Conservation (phyloP, 2,888 invertebrate genomes). For the Lycaena phlaeas region DNA sequence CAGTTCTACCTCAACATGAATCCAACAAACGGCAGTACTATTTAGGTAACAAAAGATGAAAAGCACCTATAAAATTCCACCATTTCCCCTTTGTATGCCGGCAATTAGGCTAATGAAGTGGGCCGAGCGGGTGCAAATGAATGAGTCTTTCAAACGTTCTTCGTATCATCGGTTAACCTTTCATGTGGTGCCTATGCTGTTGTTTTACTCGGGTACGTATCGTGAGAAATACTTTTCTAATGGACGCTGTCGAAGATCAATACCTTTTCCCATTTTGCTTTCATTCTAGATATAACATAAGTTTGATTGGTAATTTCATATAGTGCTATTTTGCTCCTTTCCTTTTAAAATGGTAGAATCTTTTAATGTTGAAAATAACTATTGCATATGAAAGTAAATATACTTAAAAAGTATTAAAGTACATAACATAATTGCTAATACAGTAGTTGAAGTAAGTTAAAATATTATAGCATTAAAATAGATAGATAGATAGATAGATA, state of each 20-base stretch:
- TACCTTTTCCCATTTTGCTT: neutral
- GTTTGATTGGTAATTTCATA: too few relatives aligned
- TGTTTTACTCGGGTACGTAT: slow-evolving; percentile 43
- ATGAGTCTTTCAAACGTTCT: slow-evolving; percentile 50
- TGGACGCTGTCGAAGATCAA: slow-evolving; percentile 1
- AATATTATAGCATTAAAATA: too few relatives aligned
- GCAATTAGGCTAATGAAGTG: slow-evolving; percentile 71
- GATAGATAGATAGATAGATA: too few relatives aligned
- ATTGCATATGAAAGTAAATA: too few relatives aligned
- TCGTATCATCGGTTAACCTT: slow-evolving; percentile 57
- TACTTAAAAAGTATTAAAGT: too few relatives aligned
- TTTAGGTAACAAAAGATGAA: slow-evolving; percentile 52
- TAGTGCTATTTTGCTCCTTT: too few relatives aligned
- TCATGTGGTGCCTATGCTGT: slow-evolving; percentile 67
- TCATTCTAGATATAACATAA: too few relatives aligned
- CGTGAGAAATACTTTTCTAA: slow-evolving; percentile 6
- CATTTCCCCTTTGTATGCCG: slow-evolving; percentile 56
- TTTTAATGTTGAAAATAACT: too few relatives aligned
- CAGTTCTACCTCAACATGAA: slow-evolving; percentile 6
- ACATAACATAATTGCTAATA: too few relatives aligned
- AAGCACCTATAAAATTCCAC: slow-evolving; percentile 60
- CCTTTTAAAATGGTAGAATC: too few relatives aligned
- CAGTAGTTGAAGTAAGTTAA: too few relatives aligned
- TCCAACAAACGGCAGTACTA: slow-evolving; percentile 18
- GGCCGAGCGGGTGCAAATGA: slow-evolving; percentile 49